Base-by-base conservation (phyloP, 53 echinoderm and acorn worm species). In the Holothuria leucospilota region DNA sequence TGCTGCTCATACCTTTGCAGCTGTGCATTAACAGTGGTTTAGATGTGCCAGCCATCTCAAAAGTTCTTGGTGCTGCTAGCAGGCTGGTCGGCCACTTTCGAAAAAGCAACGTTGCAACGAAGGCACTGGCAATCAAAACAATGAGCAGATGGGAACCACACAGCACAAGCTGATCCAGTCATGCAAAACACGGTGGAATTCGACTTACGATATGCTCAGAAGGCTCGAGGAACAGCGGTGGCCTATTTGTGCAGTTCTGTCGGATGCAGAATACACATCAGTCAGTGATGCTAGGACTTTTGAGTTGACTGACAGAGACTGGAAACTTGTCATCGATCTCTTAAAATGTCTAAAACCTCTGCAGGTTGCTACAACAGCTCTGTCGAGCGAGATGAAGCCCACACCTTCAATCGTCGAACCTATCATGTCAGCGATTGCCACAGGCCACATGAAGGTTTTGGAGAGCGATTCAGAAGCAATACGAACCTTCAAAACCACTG, bases 141-240 rank as follows among this genome's bases (percentile, higher is more conserved):
- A 26, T 13, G 12, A 63, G 63, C 63, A 63, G 63, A 21, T 63
- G n/a, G 63, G 63, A 4, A 63, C 26, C n/a, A 26, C 5, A 21
- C n/a, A 63, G 63, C 26, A 23, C 63, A 63, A 26, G 26, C 26
- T 63, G 26, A 63, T 63, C 12, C 63, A 63, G 26, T 23, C n/a
- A 23, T 5, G n/a, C 63, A 26, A 21, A 11, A 63, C 63, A 23
- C 12, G 63, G 6, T 63, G 63, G 63, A 63, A 63, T 25, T 63
- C 63, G 6, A 26, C 26, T 5, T 25, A 23, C 6, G 63, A 21
- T 6, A 63, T 63, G 63, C 26, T 63, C n/a, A 63, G 4, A 26
- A 63, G 63, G 26, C 26, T 63, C n/a, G 63, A 23, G n/a, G 63
- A 63, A 63, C 6, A 63, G 63, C 63, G 63, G 26, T 63, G 63